Evolutionary conservation across 64 coral and sea anemone species (phyloP).

Genomic region (Montipora efflorescens): DNA sequence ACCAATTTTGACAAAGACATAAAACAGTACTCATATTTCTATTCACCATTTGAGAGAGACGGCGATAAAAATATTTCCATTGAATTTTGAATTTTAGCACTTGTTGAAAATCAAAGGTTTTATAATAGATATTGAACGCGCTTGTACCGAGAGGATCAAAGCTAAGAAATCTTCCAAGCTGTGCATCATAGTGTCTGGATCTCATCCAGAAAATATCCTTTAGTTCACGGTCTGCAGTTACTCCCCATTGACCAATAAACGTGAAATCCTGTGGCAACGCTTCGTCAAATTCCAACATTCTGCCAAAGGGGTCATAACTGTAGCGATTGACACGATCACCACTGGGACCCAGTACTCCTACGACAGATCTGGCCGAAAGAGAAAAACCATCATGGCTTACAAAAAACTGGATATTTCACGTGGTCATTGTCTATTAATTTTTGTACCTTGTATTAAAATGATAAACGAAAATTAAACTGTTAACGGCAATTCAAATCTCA

Average conservation of each 20-base stretch:
- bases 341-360: constrained; percentile 39
- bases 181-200: constrained; percentile 71
- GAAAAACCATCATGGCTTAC: too few relatives aligned
- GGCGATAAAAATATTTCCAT: too few relatives aligned
- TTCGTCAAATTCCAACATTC: constrained; percentile 46
- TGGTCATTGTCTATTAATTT: too few relatives aligned
- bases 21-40: too few relatives aligned
- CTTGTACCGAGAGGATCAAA: constrained; percentile 78
- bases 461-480: too few relatives aligned
- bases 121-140: not conserved
- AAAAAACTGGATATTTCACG: not conserved
- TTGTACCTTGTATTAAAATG: too few relatives aligned
- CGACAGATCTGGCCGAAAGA: constrained; percentile 51
- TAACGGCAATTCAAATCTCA: too few relatives aligned
- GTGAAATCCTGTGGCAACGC: constrained; percentile 64
- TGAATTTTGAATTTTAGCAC: not conserved
- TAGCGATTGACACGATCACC: constrained; percentile 71
- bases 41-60: too few relatives aligned
- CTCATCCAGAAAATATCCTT: constrained; percentile 77
- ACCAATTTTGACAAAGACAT: too few relatives aligned
- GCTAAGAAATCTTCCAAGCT: constrained; percentile 86
- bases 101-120: not conserved
- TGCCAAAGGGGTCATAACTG: constrained; percentile 81
- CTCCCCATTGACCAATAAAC: constrained; percentile 90
- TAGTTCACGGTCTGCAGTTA: constrained; percentile 57